phyloP scores from a whole-genome alignment of 2,888 invertebrate species.

The Parnassius glacialis region DNA sequence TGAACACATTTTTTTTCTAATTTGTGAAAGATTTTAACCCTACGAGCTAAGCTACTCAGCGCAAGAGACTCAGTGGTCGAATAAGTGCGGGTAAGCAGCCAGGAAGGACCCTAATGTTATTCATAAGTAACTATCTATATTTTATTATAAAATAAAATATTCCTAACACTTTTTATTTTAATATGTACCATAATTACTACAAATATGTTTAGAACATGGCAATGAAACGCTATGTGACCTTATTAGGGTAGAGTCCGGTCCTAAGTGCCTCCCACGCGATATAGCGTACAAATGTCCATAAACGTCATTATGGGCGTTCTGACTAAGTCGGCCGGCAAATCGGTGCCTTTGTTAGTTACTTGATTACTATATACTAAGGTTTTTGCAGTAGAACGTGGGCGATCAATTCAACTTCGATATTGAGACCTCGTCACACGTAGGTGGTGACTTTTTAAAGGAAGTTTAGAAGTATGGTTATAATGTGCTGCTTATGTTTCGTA shows the following conservation, averaged over 20 bases:
- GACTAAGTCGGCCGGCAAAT: slow-evolving; percentile 67
- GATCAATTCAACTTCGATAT: slow-evolving; percentile 75
- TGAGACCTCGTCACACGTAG: slow-evolving; percentile 66
- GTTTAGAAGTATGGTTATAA: slow-evolving; percentile 31
- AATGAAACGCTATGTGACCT: slow-evolving; percentile 38
- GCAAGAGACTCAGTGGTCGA: too few relatives aligned
- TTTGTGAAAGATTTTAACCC: too few relatives aligned
- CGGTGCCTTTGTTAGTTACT: slow-evolving; percentile 69
- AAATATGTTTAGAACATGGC: not conserved
- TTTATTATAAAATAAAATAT: too few relatives aligned
- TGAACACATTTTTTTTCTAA: too few relatives aligned
- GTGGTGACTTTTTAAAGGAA: slow-evolving; percentile 49
- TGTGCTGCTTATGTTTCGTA: slow-evolving; percentile 43
- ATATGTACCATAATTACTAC: too few relatives aligned
- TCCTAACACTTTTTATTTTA: too few relatives aligned
- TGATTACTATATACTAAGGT: slow-evolving; percentile 62
- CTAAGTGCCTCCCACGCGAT: slow-evolving; percentile 67
- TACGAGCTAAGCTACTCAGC: too few relatives aligned
- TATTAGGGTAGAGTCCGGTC: slow-evolving; percentile 56
- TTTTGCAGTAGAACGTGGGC: slow-evolving; percentile 61
- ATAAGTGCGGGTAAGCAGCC: too few relatives aligned
- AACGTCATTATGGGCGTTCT: slow-evolving; percentile 70
- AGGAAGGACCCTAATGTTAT: too few relatives aligned
- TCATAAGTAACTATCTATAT: too few relatives aligned
- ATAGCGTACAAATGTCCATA: slow-evolving; percentile 69